A percentile compares a stretch with the other conserved stretches of the same genome.
Conservation (phyloP, 2,797 vertebrate genomes). For the Eospalax fontanierii region DNA sequence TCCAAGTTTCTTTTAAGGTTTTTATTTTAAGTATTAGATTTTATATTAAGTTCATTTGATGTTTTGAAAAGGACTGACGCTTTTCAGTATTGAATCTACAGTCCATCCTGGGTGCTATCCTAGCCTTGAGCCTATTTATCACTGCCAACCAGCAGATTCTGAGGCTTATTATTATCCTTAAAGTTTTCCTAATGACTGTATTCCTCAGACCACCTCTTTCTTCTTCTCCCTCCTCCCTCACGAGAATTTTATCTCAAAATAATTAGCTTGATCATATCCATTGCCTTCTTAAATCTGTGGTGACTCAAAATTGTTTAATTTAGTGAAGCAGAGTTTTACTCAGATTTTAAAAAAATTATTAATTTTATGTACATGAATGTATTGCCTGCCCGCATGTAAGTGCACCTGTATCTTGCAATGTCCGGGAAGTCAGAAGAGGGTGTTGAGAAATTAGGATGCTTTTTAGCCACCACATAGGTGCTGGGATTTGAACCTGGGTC, state of each 20-base stretch:
- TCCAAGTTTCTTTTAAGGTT: conserved; percentile 16
- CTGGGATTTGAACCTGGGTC: too few relatives aligned
- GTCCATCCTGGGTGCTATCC: not conserved
- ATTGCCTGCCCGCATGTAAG: too few relatives aligned
- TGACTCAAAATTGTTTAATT: conserved; percentile 1
- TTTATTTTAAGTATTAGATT: not conserved
- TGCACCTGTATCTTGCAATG: too few relatives aligned
- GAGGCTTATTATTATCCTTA: not conserved
- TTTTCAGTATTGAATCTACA: not conserved
- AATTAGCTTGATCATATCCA: not conserved
- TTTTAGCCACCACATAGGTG: too few relatives aligned
- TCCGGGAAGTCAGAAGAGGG: too few relatives aligned
- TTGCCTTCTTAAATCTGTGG: not conserved
- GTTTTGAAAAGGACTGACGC: not conserved
- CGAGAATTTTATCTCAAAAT: not conserved
- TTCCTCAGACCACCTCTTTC: conserved; percentile 14
- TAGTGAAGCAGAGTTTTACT: not conserved
- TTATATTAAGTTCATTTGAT: not conserved
- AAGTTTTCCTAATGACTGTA: not conserved
- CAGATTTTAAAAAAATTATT: not conserved
- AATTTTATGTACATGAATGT: too few relatives aligned
- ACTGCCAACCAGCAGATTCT: not conserved
- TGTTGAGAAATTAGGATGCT: too few relatives aligned
- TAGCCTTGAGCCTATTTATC: not conserved
- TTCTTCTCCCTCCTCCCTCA: not conserved